Conservation (phyloP, 1,140 invertebrate genomes). For the Palaemon carinicauda region DNA sequence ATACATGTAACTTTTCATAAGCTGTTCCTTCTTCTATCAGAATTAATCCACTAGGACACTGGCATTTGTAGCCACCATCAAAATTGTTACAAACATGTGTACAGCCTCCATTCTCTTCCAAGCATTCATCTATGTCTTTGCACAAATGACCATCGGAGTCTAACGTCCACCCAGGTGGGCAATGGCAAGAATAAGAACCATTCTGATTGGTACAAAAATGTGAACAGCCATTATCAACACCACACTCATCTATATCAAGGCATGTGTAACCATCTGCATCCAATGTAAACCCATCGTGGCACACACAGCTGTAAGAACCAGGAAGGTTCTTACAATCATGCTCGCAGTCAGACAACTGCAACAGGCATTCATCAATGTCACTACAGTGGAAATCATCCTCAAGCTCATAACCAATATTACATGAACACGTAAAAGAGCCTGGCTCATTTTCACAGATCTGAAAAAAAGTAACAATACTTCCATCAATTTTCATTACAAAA, state of each 20-base stretch:
- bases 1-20: constrained; percentile 57
- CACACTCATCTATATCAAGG: constrained; percentile 65
- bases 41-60: constrained; percentile 60
- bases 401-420: constrained; percentile 64
- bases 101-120: constrained; percentile 60
- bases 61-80: constrained; percentile 55
- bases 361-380: constrained; percentile 68
- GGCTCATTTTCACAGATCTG: constrained; percentile 51
- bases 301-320: constrained; percentile 62
- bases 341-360: constrained; percentile 64
- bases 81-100: constrained; percentile 62
- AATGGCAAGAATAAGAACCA: constrained; percentile 82
- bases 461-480: not conserved
- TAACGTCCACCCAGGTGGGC: constrained; percentile 72
- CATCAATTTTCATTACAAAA: not conserved
- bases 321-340: constrained; percentile 64
- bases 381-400: constrained; percentile 69
- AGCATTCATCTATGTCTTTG: constrained; percentile 63
- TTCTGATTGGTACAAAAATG: constrained; percentile 77
- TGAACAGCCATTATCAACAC: constrained; percentile 60
- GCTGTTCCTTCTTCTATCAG: constrained; percentile 63
- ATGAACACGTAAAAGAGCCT: constrained; percentile 62
- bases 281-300: constrained; percentile 69
- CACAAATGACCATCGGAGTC: constrained; percentile 63
- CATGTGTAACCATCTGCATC: constrained; percentile 70